phyloP scores from a whole-genome alignment of 35 echinoderm and acorn worm species.

The Ptychodera flava region DNA sequence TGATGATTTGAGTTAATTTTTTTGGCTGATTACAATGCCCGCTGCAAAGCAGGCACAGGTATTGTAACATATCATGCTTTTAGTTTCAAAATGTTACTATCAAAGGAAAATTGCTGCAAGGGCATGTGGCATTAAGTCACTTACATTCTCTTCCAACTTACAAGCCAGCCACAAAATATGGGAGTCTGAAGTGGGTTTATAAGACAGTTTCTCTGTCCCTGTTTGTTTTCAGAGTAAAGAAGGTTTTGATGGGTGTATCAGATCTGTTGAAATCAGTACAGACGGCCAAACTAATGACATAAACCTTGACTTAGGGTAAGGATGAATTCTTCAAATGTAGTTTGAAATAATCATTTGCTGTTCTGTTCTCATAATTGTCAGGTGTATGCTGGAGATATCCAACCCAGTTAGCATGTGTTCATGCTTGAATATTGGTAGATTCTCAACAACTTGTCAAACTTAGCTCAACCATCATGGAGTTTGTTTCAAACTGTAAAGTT shows the following conservation, averaged over 20 bases:
- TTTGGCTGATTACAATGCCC: no score
- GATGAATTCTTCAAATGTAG: constrained; percentile 10
- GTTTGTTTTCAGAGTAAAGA: constrained; percentile 8
- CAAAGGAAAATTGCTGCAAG: no score
- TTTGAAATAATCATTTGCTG: neutral
- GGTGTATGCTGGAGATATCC: neutral
- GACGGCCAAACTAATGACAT: neutral
- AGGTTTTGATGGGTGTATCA: constrained; percentile 49
- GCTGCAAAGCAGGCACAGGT: no score
- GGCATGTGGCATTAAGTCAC: no score
- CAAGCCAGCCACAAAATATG: no score
- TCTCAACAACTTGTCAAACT: neutral
- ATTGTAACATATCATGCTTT: no score
- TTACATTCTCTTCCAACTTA: no score
- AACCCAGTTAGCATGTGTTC: neutral
- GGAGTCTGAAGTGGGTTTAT: no score
- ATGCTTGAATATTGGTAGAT: neutral
- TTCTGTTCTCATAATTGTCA: neutral
- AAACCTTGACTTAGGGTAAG: neutral
- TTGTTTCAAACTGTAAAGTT: no score
- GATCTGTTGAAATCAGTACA: constrained; percentile 18
- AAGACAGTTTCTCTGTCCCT: no score
- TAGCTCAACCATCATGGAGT: neutral
- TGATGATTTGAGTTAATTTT: no score
- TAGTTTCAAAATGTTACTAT: no score